A percentile compares a stretch with the other conserved stretches of the same genome.
Conservation (phyloP, 2,797 vertebrate species). For the Pogoniulus pusillus region DNA sequence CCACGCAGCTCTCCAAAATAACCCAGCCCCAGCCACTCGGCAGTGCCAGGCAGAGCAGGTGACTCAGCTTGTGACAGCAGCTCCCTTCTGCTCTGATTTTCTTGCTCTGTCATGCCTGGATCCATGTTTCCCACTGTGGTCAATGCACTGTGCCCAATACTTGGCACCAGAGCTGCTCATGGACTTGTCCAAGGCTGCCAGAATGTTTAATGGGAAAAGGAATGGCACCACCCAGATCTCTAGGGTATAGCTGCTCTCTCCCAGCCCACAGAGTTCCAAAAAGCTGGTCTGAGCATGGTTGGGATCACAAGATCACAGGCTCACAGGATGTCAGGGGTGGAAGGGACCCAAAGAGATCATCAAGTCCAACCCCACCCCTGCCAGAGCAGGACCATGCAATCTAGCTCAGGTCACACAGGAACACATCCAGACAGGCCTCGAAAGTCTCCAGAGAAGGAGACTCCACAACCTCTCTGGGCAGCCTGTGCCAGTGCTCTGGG, state of each 20-base stretch:
- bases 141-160: accelerated
- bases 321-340: no score
- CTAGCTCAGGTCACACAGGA: no score
- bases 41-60: slow-evolving; percentile 14
- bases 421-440: no score
- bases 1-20: slow-evolving; percentile 51
- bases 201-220: not conserved
- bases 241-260: not conserved
- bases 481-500: no score
- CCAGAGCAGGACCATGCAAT: no score
- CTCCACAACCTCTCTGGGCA: no score
- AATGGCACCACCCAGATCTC: not conserved
- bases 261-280: accelerated
- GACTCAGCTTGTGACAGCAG: slow-evolving; percentile 25
- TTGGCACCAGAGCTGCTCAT: accelerated
- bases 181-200: accelerated
- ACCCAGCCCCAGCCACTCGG: not conserved
- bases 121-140: not conserved
- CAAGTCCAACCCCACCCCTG: no score
- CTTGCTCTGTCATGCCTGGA: accelerated
- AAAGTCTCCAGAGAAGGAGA: no score
- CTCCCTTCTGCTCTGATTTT: not conserved
- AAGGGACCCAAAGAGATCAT: no score
- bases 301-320: not conserved
- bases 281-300: not conserved